These are phyloP conservation scores for Malachius bipustulatus DNA, from an alignment of 2,888 invertebrate species.

Conservation along the genomic window DNA sequence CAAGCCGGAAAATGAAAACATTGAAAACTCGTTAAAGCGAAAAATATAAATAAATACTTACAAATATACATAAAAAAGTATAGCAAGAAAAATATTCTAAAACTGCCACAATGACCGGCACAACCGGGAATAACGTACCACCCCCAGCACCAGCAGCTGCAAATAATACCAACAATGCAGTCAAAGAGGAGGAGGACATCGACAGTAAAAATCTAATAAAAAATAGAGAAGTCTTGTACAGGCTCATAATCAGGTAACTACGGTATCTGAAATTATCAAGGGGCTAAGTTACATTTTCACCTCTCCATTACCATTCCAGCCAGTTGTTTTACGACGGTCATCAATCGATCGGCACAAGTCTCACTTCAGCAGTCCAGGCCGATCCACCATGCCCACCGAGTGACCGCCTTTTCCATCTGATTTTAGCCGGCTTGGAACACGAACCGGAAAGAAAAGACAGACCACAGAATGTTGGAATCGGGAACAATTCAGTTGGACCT, in stretches of 20 bases:
- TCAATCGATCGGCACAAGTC: constrained; percentile 77
- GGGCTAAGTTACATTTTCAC: neutral
- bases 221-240: constrained; percentile 77
- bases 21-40: too few species aligned
- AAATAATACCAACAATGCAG: too few species aligned
- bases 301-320: constrained; percentile 41
- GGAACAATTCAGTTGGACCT: constrained; percentile 51
- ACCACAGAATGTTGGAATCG: constrained; percentile 46
- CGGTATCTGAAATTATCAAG: constrained; percentile 5
- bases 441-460: constrained; percentile 64
- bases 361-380: constrained; percentile 75
- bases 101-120: too few species aligned
- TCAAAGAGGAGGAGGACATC: constrained; percentile 41
- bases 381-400: constrained; percentile 94
- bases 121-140: too few species aligned
- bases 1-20: too few species aligned
- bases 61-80: too few species aligned
- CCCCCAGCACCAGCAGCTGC: too few species aligned
- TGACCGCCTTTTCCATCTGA: constrained; percentile 77
- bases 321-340: constrained; percentile 97
- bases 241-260: constrained; percentile 79
- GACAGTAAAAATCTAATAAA: constrained; percentile 72
- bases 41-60: too few species aligned
- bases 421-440: constrained; percentile 72
- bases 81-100: too few species aligned